A percentile compares a stretch with the other conserved stretches of the same genome.
Conservation (phyloP, 2,113 vertebrate genomes). For the Silurus asotus region DNA sequence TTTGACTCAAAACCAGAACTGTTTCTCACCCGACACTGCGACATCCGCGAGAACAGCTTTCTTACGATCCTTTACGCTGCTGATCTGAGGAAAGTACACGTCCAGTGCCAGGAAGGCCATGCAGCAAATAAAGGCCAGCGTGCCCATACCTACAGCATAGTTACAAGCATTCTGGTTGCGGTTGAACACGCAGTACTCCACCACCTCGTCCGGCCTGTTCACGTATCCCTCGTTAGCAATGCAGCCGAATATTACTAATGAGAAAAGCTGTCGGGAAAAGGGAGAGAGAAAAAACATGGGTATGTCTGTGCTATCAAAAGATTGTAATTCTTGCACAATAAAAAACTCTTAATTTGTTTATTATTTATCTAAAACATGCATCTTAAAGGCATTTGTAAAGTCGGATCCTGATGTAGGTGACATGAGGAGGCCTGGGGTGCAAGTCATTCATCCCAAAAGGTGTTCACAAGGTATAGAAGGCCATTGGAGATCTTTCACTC, state of each 20-base stretch:
- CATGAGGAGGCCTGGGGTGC: too few species aligned
- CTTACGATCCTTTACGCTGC: constrained; percentile 96
- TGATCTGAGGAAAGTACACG: constrained; percentile 95
- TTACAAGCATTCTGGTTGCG: constrained; percentile 90
- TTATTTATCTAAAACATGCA: neutral
- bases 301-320: neutral
- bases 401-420: too few species aligned
- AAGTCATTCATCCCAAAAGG: too few species aligned
- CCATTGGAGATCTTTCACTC: too few species aligned
- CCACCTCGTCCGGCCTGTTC: constrained; percentile 71
- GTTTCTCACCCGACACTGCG: constrained; percentile 83
- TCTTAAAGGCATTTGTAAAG: neutral
- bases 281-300: neutral
- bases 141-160: constrained; percentile 91
- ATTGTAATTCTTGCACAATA: neutral
- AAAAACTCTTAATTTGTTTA: neutral
- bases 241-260: constrained; percentile 93
- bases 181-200: constrained; percentile 96
- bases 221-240: constrained; percentile 96
- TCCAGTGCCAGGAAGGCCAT: constrained; percentile 90
- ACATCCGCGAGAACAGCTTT: constrained; percentile 91
- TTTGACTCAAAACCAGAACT: neutral
- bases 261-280: constrained; percentile 81
- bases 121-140: constrained; percentile 91
- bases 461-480: too few species aligned